Evolutionary conservation across 2,113 vertebrate genomes (phyloP), one percentile per base, ranked within the genome.

Genomic region (Clarias macrocephalus): DNA sequence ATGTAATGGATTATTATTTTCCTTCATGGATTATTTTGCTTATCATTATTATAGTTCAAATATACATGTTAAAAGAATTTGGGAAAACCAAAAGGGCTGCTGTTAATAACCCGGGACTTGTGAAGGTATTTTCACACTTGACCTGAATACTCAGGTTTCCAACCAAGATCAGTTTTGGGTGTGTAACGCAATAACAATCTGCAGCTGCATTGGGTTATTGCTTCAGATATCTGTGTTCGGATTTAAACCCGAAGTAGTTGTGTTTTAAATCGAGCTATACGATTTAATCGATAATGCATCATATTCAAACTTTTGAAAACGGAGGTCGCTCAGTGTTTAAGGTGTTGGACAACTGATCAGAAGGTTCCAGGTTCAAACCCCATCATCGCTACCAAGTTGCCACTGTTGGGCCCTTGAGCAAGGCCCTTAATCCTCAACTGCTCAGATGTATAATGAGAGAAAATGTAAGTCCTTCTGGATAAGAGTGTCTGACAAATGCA

Each of bases 1-100:
- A 42, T 56, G n/a, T 84, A 86, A 87, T 89, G 28, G 85, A 90
- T 73, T 82, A 63, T 90, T 88, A 73, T 30, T 66, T 92, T 79
- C 66, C 37, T 92, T 88, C 52, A 82, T 88, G 90, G n/a, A 42
- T 42, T 42, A 42, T 85, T 87, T 25, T 66, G 82, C 28, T 28
- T 33, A n/a, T 73, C 7, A 60, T 37, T 37, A 37, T 37, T 37
- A 4, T 33, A 63, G n/a, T 23, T 57, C 33, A 0, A 59, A 59
- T 10, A 16, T n/a, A n/a, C n/a, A 42, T 5, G 7, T 57, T 12
- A 13, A 4, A 60, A 54, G 33, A 5, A 28, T 65, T 19, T 63
- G 7, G 25, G 6, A 33, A 37, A 56, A 56, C 30, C 9, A 70
- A 60, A 60, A 59, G 0, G 11, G 30, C 68, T 15, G n/a, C 12